These are phyloP conservation scores for Pantherophis guttatus DNA, from an alignment of 2,113 vertebrate species.

Conservation along the genomic window DNA sequence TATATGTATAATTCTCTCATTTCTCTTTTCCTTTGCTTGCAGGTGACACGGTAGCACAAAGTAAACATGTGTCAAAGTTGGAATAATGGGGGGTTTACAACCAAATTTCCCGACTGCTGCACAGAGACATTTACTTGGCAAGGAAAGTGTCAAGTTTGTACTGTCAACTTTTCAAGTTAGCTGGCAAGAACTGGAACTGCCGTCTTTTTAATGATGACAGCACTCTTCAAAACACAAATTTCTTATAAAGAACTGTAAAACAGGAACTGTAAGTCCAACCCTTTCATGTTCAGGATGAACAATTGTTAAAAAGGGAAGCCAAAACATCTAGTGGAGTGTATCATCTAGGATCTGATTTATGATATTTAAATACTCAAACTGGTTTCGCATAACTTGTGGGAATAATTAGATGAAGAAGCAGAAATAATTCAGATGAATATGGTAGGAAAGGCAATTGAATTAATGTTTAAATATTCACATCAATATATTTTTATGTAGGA, in stretches of 20 bases:
- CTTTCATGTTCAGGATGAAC: constrained; percentile 19
- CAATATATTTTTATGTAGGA: constrained; percentile 47
- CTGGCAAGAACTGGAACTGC: constrained; percentile 8
- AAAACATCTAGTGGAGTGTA: not conserved
- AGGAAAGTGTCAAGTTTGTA: constrained; percentile 29
- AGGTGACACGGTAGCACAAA: constrained; percentile 95
- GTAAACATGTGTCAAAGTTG: constrained; percentile 13
- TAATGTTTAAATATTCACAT: constrained; percentile 37
- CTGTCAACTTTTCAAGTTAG: not conserved
- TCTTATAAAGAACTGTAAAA: not conserved
- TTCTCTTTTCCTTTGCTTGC: constrained; percentile 51
- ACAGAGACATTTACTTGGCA: constrained; percentile 32
- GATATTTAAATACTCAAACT: constrained; percentile 37
- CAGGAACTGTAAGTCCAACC: constrained; percentile 13
- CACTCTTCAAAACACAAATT: constrained; percentile 32
- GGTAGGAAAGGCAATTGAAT: constrained; percentile 21
- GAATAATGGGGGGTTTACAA: constrained; percentile 1
- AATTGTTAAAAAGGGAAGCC: not conserved
- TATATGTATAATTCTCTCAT: not conserved
- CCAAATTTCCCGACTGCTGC: constrained; percentile 20
- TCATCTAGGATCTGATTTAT: constrained; percentile 22
- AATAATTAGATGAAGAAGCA: not conserved
- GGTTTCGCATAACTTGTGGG: constrained; percentile 38
- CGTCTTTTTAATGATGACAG: constrained; percentile 14
- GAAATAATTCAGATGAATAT: constrained; percentile 13